Evolutionary conservation across 1,140 invertebrate species (phyloP).

Genomic region (Plutomurus gul): DNA sequence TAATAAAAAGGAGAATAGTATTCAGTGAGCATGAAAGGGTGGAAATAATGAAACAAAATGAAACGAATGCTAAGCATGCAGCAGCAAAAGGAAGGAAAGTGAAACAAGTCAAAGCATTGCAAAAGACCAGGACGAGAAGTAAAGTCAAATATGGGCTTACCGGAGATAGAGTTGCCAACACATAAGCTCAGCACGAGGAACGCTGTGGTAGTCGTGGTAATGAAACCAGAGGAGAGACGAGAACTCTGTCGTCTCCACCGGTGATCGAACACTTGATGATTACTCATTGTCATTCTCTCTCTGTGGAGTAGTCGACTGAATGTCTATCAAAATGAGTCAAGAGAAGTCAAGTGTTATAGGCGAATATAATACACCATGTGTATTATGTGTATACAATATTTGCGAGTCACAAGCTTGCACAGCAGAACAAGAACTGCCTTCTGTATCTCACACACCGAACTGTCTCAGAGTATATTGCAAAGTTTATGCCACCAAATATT

Average conservation of each 20-base stretch:
- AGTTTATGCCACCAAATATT: too few species aligned
- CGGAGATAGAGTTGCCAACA: constrained; percentile 48
- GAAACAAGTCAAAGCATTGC: background rate
- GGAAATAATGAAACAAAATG: constrained; percentile 16
- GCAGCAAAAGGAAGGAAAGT: background rate
- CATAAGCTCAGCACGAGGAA: constrained; percentile 51
- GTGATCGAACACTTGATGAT: constrained; percentile 28
- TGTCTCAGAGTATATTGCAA: too few species aligned
- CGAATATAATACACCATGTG: background rate
- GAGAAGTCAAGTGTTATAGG: background rate
- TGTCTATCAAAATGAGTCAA: background rate
- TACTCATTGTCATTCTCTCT: constrained; percentile 29
- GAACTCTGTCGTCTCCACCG: constrained; percentile 21
- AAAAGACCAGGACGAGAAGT: background rate
- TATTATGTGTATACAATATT: background rate
- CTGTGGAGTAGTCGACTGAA: background rate
- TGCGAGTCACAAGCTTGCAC: background rate
- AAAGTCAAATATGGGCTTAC: constrained; percentile 29
- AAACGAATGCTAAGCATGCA: background rate
- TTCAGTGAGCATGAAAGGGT: background rate
- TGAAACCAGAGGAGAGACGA: constrained; percentile 26
- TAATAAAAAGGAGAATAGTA: constrained; percentile 12
- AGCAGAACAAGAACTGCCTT: too few species aligned
- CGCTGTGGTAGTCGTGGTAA: constrained; percentile 25
- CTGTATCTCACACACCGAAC: too few species aligned